phyloP scores from a whole-genome alignment of 2,113 vertebrate species.

The Arothron firmamentum region DNA sequence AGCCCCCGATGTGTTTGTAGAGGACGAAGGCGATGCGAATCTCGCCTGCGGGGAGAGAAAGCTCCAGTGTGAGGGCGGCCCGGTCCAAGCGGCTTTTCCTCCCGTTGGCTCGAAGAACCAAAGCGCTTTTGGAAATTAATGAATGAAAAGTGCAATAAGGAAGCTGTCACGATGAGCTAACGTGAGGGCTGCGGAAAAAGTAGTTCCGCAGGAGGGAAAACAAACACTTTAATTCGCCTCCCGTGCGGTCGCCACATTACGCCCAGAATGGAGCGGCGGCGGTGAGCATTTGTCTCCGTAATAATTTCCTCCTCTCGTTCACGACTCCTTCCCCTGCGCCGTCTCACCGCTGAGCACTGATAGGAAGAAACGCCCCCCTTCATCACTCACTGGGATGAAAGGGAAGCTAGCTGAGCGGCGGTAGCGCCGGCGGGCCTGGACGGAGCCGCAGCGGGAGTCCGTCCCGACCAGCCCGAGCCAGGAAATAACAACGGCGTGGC shows the following conservation, averaged over 20 bases:
- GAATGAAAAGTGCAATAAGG: background rate
- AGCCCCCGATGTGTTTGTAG: slow-evolving; percentile 93
- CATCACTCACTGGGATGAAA: slow-evolving; percentile 59
- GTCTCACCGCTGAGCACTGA: slow-evolving; percentile 39
- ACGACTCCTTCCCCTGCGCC: slow-evolving; percentile 26
- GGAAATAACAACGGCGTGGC: slow-evolving; percentile 48
- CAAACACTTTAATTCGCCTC: background rate
- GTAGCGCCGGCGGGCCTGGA: slow-evolving; percentile 21
- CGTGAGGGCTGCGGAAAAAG: slow-evolving; percentile 1
- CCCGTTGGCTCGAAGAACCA: too few relatives aligned
- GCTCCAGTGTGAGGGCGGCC: background rate
- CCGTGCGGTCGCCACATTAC: background rate
- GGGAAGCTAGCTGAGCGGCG: slow-evolving; percentile 57
- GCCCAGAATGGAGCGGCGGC: background rate
- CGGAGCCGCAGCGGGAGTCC: slow-evolving; percentile 35
- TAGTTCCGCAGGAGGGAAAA: background rate
- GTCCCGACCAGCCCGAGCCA: slow-evolving; percentile 54
- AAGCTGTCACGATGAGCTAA: background rate
- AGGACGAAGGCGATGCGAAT: slow-evolving; percentile 95
- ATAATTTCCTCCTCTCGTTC: slow-evolving; percentile 15
- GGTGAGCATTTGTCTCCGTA: slow-evolving; percentile 36
- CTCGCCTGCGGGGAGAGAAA: slow-evolving; percentile 78
- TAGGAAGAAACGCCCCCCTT: slow-evolving; percentile 46
- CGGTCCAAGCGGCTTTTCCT: background rate
- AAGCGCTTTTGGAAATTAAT: too few relatives aligned